Percentiles rank a stretch among this genome's conserved stretches.
Conservation (phyloP, 2,113 vertebrate species). For the Scalopus aquaticus region DNA sequence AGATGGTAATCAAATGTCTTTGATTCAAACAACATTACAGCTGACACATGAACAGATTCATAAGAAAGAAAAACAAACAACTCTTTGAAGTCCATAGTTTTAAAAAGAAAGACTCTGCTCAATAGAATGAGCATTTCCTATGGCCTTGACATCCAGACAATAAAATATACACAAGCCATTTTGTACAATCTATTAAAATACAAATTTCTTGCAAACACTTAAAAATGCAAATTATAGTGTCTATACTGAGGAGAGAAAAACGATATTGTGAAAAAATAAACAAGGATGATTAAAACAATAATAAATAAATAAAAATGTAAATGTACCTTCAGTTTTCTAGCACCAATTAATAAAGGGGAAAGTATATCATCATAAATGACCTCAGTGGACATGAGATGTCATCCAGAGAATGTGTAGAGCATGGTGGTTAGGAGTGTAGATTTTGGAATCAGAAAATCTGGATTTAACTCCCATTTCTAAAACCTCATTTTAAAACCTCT, state of each 20-base stretch:
- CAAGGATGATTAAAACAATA: background rate
- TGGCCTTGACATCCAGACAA: background rate
- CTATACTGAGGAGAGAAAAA: no score
- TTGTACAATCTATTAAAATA: background rate
- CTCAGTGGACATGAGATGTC: background rate
- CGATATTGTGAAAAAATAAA: background rate
- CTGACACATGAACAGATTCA: constrained; percentile 65
- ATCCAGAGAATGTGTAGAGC: background rate
- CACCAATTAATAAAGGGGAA: constrained; percentile 20
- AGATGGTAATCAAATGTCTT: constrained; percentile 58
- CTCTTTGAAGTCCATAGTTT: constrained; percentile 23
- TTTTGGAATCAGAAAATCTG: background rate
- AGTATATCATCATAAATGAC: background rate
- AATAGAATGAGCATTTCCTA: background rate
- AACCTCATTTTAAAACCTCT: background rate
- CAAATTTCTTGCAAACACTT: background rate
- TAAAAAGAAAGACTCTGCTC: constrained; percentile 22
- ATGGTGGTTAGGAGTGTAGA: background rate
- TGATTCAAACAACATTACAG: constrained; percentile 21
- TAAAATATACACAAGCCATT: constrained; percentile 8
- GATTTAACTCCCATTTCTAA: background rate
- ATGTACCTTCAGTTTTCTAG: background rate
- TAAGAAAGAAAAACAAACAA: constrained; percentile 42
- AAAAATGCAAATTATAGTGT: no score
- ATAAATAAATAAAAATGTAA: background rate